These are phyloP conservation scores for Macaca fascicularis DNA, from an alignment of 2,113 vertebrate species.

Conservation along the genomic window DNA sequence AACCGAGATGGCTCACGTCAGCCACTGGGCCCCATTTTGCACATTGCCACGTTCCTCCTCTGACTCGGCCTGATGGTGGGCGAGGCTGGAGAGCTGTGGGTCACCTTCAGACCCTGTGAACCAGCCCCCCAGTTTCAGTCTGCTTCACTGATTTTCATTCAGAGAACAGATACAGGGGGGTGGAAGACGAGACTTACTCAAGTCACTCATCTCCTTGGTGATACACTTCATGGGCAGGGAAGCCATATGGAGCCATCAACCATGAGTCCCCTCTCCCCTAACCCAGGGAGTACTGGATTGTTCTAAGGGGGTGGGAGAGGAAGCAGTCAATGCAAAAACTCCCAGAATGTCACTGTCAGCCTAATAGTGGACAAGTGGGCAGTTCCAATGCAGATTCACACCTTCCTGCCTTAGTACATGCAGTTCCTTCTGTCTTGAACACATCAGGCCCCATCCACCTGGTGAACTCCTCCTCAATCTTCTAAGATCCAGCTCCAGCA, in stretches of 20 bases:
- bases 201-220: slow-evolving; percentile 3
- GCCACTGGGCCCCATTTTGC: not conserved
- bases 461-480: not conserved
- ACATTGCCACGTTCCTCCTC: not conserved
- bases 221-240: not conserved
- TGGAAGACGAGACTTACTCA: not conserved
- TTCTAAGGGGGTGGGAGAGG: not conserved
- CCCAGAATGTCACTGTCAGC: slow-evolving; percentile 21
- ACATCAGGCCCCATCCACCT: not conserved
- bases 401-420: not conserved
- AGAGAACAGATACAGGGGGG: not conserved
- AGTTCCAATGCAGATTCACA: slow-evolving; percentile 54
- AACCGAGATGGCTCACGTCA: not conserved
- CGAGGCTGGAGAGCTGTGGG: not conserved
- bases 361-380: not conserved
- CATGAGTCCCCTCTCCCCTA: not conserved
- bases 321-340: slow-evolving; percentile 1
- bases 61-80: not conserved
- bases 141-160: slow-evolving; percentile 17
- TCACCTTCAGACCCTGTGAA: slow-evolving; percentile 26
- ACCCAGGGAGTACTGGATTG: not conserved
- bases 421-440: slow-evolving; percentile 22
- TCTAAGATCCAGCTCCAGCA: slow-evolving; percentile 7
- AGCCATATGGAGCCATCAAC: not conserved
- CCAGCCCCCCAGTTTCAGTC: slow-evolving; percentile 20